Evolutionary conservation across 2,888 invertebrate genomes (phyloP).

Genomic region (Diplolepis rosae): DNA sequence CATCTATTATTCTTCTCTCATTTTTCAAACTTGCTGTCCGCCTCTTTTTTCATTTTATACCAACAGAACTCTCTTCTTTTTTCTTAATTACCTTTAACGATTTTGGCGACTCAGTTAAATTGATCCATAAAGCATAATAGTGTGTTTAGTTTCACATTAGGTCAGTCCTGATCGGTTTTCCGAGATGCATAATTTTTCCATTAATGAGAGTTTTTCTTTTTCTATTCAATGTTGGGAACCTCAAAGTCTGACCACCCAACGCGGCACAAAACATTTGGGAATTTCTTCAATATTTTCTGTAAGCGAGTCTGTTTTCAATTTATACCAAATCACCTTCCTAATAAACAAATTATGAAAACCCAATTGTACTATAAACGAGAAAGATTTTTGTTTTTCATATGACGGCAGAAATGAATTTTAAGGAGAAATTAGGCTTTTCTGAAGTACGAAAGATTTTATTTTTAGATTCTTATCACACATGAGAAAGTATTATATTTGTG

Average conservation of each 20-base stretch:
- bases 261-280: not conserved
- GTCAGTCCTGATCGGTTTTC: not conserved
- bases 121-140: conserved; percentile 12
- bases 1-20: conserved; percentile 10
- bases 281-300: not conserved
- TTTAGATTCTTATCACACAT: too few relatives aligned
- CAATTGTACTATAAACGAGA: not conserved
- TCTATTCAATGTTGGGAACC: not conserved
- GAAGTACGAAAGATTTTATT: not conserved
- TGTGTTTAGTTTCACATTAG: not conserved
- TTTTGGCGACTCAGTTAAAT: conserved; percentile 20
- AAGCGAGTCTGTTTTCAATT: not conserved
- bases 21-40: conserved; percentile 20
- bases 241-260: conserved; percentile 4
- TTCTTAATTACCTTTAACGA: conserved; percentile 15
- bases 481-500: too few relatives aligned
- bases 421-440: not conserved
- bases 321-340: not conserved
- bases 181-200: not conserved
- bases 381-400: not conserved
- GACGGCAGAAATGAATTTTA: not conserved
- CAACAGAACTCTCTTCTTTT: not conserved
- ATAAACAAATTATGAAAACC: not conserved
- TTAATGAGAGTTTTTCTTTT: not conserved
- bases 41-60: conserved; percentile 13